Evolutionary conservation across 2,888 invertebrate species (phyloP).

Genomic region (Leptopilina drosophilae): DNA sequence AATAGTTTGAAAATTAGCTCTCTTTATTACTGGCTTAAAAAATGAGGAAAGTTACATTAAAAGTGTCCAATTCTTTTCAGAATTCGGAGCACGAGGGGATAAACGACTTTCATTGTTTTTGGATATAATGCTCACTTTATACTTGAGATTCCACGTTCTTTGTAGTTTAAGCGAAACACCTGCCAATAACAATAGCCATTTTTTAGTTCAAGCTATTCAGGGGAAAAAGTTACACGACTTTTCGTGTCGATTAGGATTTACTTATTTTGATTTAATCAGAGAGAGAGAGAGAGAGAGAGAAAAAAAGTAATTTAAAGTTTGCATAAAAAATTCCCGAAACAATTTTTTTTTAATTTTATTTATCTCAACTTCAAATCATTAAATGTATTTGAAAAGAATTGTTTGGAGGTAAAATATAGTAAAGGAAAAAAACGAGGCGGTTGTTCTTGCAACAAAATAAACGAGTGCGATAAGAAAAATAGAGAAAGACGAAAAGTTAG

Average conservation of each 20-base stretch:
- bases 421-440: too few species aligned
- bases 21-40: constrained; percentile 16
- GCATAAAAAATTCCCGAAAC: too few species aligned
- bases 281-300: too few species aligned
- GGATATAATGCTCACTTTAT: constrained; percentile 15
- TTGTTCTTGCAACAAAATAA: neutral
- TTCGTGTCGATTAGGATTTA: neutral
- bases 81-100: neutral
- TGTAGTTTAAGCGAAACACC: constrained; percentile 14
- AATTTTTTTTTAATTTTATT: neutral
- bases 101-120: constrained; percentile 19
- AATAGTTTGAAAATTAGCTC: constrained; percentile 7
- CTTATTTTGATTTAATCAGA: too few species aligned
- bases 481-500: neutral
- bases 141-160: constrained; percentile 35
- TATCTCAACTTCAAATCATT: neutral
- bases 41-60: constrained; percentile 19
- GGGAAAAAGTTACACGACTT: constrained; percentile 30
- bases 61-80: constrained; percentile 4
- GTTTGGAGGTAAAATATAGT: too few species aligned
- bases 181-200: constrained; percentile 26
- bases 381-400: too few species aligned
- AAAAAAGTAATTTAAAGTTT: too few species aligned
- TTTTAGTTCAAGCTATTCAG: constrained; percentile 2
- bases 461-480: neutral